Conservation (phyloP, 2,797 vertebrate genomes). For the Sphenodon punctatus region DNA sequence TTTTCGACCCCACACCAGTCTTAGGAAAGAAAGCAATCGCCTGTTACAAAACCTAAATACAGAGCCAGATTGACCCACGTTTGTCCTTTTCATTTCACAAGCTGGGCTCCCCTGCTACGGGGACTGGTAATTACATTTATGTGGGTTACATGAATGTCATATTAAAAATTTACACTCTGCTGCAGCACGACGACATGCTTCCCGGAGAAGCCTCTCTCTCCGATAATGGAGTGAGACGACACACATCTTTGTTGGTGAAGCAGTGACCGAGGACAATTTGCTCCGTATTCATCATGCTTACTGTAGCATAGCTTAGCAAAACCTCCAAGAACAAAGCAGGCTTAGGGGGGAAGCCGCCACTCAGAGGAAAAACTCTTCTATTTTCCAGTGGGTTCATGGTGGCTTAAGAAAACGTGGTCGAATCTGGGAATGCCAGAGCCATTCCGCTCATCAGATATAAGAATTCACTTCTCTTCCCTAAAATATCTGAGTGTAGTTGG, state of each 20-base stretch:
- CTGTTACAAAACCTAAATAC: conserved; percentile 12
- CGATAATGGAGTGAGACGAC: conserved; percentile 12
- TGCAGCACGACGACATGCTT: not conserved
- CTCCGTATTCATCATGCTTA: conserved; percentile 10
- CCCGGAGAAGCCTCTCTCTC: not conserved
- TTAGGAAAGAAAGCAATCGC: conserved; percentile 28
- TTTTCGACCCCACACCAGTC: too few species aligned
- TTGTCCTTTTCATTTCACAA: not conserved
- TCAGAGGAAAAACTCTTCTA: not conserved
- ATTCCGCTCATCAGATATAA: not conserved
- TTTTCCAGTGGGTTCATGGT: not conserved
- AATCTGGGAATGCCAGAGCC: not conserved
- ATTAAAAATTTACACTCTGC: conserved; percentile 55
- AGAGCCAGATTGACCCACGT: not conserved
- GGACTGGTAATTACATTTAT: conserved; percentile 23
- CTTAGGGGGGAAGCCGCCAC: conserved; percentile 11
- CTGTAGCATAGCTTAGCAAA: conserved; percentile 23
- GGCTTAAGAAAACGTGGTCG: conserved; percentile 7
- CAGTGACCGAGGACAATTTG: not conserved
- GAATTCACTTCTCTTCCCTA: rapidly evolving
- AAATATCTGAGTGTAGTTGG: not conserved
- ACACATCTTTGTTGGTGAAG: conserved; percentile 33
- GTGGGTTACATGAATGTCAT: conserved; percentile 29
- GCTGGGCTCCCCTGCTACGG: not conserved
- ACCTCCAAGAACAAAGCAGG: conserved; percentile 25